Conservation (phyloP, 2,113 vertebrate genomes). For the Phocoena phocoena region DNA sequence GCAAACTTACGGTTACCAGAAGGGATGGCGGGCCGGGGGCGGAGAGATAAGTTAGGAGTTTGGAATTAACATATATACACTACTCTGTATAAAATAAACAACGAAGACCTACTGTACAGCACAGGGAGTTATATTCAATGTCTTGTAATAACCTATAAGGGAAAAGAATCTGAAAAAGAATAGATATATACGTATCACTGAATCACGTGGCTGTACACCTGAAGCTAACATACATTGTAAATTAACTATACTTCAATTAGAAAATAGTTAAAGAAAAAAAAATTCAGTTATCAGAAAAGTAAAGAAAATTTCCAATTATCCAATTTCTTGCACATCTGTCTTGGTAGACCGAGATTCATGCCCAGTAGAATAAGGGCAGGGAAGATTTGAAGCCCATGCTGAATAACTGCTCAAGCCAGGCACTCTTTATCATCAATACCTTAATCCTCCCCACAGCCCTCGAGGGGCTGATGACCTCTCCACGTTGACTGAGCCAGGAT, state of each 20-base stretch:
- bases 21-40: not conserved
- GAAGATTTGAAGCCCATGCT: rapidly evolving
- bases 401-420: rapidly evolving
- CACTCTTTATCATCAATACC: rapidly evolving
- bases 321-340: not conserved
- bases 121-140: not conserved
- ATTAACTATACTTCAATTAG: not conserved
- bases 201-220: not conserved
- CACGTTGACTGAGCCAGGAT: rapidly evolving
- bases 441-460: rapidly evolving
- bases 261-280: not conserved
- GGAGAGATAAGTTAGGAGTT: not conserved
- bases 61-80: not conserved
- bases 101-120: not conserved
- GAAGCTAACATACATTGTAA: not conserved
- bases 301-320: no score
- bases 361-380: not conserved
- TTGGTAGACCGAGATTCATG: not conserved
- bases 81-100: not conserved
- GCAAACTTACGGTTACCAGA: not conserved
- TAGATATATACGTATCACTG: not conserved
- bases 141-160: not conserved
- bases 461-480: not conserved
- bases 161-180: not conserved
- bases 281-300: not conserved